phyloP scores from a whole-genome alignment of 2,888 invertebrate genomes.

The Macroteleia sp. region DNA sequence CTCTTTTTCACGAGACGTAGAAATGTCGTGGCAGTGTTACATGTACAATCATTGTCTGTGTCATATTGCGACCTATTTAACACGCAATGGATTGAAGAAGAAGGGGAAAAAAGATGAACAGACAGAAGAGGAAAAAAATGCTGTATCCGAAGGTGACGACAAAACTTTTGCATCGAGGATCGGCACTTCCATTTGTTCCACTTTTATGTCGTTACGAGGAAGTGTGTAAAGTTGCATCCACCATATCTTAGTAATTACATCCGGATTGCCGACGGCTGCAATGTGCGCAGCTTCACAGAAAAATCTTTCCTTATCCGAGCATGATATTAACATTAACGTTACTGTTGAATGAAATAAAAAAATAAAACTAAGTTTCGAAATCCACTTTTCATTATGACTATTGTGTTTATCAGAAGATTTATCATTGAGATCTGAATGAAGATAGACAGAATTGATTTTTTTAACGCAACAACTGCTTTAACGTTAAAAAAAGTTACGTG shows the following conservation, averaged over 20 bases:
- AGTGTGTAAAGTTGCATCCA: slow-evolving; percentile 29
- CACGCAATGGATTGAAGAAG: slow-evolving; percentile 19
- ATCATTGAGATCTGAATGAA: background rate
- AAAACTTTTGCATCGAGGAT: slow-evolving; percentile 40
- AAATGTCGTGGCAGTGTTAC: slow-evolving; percentile 2
- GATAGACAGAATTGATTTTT: background rate
- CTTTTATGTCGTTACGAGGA: slow-evolving; percentile 27
- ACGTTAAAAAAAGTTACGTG: no score
- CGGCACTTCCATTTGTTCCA: slow-evolving; percentile 35
- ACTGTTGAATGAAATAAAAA: slow-evolving; percentile 26
- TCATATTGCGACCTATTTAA: slow-evolving; percentile 47
- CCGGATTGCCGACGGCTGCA: slow-evolving; percentile 26
- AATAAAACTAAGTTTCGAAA: slow-evolving; percentile 16
- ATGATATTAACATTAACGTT: slow-evolving; percentile 3
- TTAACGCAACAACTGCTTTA: slow-evolving; percentile 1
- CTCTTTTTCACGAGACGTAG: background rate
- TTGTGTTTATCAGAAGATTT: slow-evolving; percentile 3
- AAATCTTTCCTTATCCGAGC: slow-evolving; percentile 11
- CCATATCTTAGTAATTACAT: slow-evolving; percentile 53
- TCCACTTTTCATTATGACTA: slow-evolving; percentile 15
- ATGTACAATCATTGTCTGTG: slow-evolving; percentile 9
- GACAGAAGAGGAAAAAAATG: background rate
- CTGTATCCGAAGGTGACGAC: slow-evolving; percentile 18
- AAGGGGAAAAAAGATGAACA: slow-evolving; percentile 1
- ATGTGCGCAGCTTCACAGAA: slow-evolving; percentile 8